Evolutionary conservation across 2,888 invertebrate genomes (phyloP), one percentile per base, ranked within the genome.

Genomic region (Antheraea assamensis): DNA sequence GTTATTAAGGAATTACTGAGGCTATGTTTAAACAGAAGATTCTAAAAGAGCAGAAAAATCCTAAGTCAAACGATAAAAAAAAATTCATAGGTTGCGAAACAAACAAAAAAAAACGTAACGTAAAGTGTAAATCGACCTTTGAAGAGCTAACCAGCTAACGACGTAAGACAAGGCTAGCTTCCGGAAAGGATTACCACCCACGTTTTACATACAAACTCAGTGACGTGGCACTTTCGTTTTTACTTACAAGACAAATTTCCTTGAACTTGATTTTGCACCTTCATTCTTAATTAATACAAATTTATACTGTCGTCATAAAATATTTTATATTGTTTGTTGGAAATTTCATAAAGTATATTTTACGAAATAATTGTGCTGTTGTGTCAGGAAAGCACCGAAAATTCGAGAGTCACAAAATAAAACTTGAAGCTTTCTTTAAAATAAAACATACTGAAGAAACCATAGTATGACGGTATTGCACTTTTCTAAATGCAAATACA

Each of bases 171-270:
- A 64, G 17, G 61, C 30, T 64, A 15, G 17, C 61, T 64, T 30
- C 61, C 61, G 61, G 30, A 58, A 58, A 24, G 58, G 19, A 58
- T 58, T 30, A 64, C 30, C 30, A 13, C 15, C 61, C 19, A 64
- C 61, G 30, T 64, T 30, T 64, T 30, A 30, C 30, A 30, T 64
- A 30, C 61, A 64, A 64, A 30, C 61, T 27, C 13, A 30, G 17
- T 64, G 61, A 64, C 61, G 27, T 61, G 0, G 61, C 61, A 27
- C 61, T 64, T 64, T 64, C 61, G 15, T 30, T 10, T 64, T 64
- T 64, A 64, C 30, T 64, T 30, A 64, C 30, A 64, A 64, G n/a
- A 58, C 58, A 58, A 58, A 30, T 64, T 64, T 4, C 61, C 30
- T 64, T 64, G 61, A 64, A 64, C 30, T 64, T 64, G 58, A 24